phyloP scores from a whole-genome alignment of 2,797 vertebrate species.

The Micropoecilia bifurca region DNA sequence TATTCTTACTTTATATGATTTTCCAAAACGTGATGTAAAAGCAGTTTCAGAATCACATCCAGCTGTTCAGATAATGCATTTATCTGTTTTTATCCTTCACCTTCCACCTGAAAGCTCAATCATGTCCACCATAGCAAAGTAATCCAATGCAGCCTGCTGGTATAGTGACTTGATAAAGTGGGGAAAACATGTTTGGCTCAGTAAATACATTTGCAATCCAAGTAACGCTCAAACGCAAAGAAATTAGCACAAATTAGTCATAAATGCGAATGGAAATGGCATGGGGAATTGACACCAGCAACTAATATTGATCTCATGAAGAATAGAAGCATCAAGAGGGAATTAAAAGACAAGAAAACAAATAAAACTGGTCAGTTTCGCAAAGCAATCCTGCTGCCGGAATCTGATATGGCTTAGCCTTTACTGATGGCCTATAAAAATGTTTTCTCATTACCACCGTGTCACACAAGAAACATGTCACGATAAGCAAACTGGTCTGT shows the following conservation, averaged over 20 bases:
- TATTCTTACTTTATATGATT: neutral
- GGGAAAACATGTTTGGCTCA: neutral
- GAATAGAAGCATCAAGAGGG: neutral
- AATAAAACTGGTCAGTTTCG: neutral
- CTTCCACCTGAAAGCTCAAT: constrained; percentile 13
- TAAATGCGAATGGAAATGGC: neutral
- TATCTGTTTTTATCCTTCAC: neutral
- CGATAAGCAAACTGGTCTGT: neutral
- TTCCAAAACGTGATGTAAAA: constrained; percentile 3
- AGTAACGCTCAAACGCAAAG: neutral
- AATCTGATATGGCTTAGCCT: neutral
- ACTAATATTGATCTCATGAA: neutral
- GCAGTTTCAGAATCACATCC: neutral
- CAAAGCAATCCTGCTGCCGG: neutral
- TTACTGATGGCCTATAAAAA: neutral
- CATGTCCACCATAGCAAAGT: constrained; percentile 9
- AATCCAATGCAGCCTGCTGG: constrained; percentile 20
- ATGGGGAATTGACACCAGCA: neutral
- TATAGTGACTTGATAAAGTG: constrained; percentile 24
- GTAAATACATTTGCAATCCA: neutral
- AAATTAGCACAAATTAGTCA: neutral
- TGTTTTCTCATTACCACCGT: neutral
- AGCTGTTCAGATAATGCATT: neutral
- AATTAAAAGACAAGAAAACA: neutral
- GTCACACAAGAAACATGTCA: neutral